These are phyloP conservation scores for Florisuga fusca DNA, from an alignment of 2,797 vertebrate genomes.

Conservation along the genomic window DNA sequence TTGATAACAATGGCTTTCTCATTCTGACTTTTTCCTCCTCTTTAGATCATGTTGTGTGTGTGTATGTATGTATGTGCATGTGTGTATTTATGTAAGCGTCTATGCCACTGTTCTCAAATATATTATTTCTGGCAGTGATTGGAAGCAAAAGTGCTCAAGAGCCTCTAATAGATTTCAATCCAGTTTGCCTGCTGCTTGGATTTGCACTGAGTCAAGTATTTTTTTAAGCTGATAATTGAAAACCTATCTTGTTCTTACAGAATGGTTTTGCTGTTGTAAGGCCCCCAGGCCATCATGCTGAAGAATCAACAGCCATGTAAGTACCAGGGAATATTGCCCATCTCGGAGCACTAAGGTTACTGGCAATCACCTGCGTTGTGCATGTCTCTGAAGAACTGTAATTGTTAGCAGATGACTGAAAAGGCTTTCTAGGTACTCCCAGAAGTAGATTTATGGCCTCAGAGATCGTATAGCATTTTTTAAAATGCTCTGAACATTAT, in stretches of 20 bases:
- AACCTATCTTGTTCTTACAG: slow-evolving; percentile 81
- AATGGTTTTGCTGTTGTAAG: slow-evolving; percentile 85
- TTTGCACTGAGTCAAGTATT: slow-evolving; percentile 23
- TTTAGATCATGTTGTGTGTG: neutral
- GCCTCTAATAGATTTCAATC: slow-evolving; percentile 18
- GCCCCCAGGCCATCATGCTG: slow-evolving; percentile 84
- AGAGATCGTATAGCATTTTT: slow-evolving; percentile 90
- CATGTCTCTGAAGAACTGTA: slow-evolving; percentile 83
- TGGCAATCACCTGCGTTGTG: slow-evolving; percentile 90
- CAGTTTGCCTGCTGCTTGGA: slow-evolving; percentile 35
- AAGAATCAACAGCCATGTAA: slow-evolving; percentile 86
- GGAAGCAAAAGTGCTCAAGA: slow-evolving; percentile 33
- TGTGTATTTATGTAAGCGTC: slow-evolving; percentile 4
- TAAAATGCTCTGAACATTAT: slow-evolving; percentile 88
- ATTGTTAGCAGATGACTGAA: slow-evolving; percentile 94
- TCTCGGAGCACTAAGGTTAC: slow-evolving; percentile 79
- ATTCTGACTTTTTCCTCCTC: neutral
- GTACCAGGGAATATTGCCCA: slow-evolving; percentile 82
- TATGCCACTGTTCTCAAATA: slow-evolving; percentile 31
- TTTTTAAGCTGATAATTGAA: slow-evolving; percentile 73
- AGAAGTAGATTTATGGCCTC: slow-evolving; percentile 90
- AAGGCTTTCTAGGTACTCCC: slow-evolving; percentile 88
- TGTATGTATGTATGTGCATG: neutral
- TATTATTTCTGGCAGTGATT: slow-evolving; percentile 49
- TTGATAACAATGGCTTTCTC: neutral